phyloP scores from a whole-genome alignment of 2,797 vertebrate species.

The Chromis chromis region DNA sequence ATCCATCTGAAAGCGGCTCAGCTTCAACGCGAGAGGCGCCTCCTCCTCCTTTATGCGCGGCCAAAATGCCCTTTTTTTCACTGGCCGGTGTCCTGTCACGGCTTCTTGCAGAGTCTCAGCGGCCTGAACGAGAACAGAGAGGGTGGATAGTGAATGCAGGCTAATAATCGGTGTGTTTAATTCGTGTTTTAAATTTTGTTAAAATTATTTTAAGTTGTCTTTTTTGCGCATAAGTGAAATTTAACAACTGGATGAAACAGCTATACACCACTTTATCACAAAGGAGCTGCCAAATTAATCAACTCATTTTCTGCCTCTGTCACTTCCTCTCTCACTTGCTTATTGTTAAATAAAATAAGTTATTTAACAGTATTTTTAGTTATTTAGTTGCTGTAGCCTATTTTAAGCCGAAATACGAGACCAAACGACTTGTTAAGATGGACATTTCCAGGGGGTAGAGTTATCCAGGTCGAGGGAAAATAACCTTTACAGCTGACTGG shows the following conservation, averaged over 20 bases:
- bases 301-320: neutral
- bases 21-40: constrained; percentile 70
- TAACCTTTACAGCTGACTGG: constrained; percentile 46
- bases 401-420: constrained; percentile 27
- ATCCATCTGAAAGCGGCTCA: constrained; percentile 68
- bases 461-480: constrained; percentile 39
- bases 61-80: constrained; percentile 52
- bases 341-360: neutral
- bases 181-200: neutral
- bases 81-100: constrained; percentile 50
- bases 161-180: neutral
- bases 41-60: constrained; percentile 63
- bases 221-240: neutral
- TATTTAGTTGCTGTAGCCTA: neutral
- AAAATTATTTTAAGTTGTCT: neutral
- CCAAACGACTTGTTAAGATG: constrained; percentile 19
- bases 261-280: neutral
- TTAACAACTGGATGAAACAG: neutral
- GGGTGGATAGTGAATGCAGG: constrained; percentile 3
- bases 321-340: neutral
- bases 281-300: neutral
- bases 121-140: constrained; percentile 55
- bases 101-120: constrained; percentile 42
- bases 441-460: constrained; percentile 32
- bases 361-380: neutral